Percentiles rank a stretch among this genome's conserved stretches.
Conservation (phyloP, 2,113 vertebrate species). For the Perca fluviatilis region DNA sequence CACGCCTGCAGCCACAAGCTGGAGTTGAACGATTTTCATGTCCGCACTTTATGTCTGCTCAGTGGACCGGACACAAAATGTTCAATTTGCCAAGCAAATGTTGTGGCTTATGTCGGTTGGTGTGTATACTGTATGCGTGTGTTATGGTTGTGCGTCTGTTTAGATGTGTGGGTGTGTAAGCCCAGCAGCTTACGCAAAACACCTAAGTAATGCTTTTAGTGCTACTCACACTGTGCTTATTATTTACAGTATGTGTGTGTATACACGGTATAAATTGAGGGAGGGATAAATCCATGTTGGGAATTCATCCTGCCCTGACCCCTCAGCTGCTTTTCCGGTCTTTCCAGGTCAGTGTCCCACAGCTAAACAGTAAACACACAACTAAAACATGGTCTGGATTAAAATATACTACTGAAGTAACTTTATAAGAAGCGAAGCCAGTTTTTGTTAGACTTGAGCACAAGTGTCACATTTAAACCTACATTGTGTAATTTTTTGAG, state of each 20-base stretch:
- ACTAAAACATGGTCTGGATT: background rate
- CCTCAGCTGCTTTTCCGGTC: constrained; percentile 51
- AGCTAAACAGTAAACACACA: constrained; percentile 21
- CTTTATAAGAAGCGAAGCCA: background rate
- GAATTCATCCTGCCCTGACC: constrained; percentile 21
- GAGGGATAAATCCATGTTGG: constrained; percentile 33
- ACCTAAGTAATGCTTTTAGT: background rate
- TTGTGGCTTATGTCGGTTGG: constrained; percentile 36
- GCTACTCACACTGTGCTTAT: constrained; percentile 7
- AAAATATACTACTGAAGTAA: background rate
- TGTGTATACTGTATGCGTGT: background rate
- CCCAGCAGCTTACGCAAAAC: constrained; percentile 15
- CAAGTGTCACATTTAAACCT: background rate
- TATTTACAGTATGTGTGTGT: constrained; percentile 32
- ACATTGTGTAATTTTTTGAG: too few relatives aligned
- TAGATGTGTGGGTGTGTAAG: constrained; percentile 1
- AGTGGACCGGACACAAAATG: constrained; percentile 45
- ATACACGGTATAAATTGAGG: constrained; percentile 27
- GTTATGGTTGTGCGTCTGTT: constrained; percentile 15
- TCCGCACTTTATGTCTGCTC: constrained; percentile 46
- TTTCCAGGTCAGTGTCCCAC: constrained; percentile 59
- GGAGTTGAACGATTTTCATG: constrained; percentile 66
- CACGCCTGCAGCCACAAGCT: constrained; percentile 54
- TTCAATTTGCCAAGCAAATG: constrained; percentile 71
- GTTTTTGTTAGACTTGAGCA: background rate